A percentile compares a stretch with the other conserved stretches of the same genome.
Conservation (phyloP, 1,140 invertebrate genomes). For the Campodea augens region DNA sequence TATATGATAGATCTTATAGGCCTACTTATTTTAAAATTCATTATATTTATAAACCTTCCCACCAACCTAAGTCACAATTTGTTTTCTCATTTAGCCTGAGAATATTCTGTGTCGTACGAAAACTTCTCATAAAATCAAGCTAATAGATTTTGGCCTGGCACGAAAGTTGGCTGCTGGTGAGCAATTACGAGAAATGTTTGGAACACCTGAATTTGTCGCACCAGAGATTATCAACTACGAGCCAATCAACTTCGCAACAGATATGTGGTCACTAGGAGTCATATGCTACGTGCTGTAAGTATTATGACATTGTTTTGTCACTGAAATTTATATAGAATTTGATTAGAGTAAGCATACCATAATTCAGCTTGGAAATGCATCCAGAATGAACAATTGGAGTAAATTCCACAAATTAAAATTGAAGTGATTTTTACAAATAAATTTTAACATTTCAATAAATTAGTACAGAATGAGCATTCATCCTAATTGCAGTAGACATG, state of each 20-base stretch:
- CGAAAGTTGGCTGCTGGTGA: conserved; percentile 47
- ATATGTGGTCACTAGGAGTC: conserved; percentile 89
- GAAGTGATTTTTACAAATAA: no score
- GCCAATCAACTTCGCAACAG: conserved; percentile 58
- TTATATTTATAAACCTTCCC: neutral
- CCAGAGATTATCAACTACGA: conserved; percentile 88
- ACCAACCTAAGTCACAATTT: neutral
- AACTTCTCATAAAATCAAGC: conserved; percentile 63
- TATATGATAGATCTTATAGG: no score
- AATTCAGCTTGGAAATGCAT: neutral
- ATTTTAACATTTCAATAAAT: no score
- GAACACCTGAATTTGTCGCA: conserved; percentile 83
- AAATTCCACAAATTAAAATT: no score
- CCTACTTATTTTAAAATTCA: conserved; percentile 2
- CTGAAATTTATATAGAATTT: neutral
- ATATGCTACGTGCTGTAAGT: conserved; percentile 85
- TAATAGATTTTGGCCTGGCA: conserved; percentile 82
- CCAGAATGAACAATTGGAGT: no score
- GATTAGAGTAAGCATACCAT: neutral
- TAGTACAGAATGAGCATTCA: no score
- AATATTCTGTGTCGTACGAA: conserved; percentile 77
- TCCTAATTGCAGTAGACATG: no score
- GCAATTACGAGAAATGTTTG: conserved; percentile 60
- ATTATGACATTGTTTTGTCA: neutral
- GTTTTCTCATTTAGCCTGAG: conserved; percentile 40